Evolutionary conservation across 2,113 vertebrate species (phyloP).

Genomic region (Pitta sordida): DNA sequence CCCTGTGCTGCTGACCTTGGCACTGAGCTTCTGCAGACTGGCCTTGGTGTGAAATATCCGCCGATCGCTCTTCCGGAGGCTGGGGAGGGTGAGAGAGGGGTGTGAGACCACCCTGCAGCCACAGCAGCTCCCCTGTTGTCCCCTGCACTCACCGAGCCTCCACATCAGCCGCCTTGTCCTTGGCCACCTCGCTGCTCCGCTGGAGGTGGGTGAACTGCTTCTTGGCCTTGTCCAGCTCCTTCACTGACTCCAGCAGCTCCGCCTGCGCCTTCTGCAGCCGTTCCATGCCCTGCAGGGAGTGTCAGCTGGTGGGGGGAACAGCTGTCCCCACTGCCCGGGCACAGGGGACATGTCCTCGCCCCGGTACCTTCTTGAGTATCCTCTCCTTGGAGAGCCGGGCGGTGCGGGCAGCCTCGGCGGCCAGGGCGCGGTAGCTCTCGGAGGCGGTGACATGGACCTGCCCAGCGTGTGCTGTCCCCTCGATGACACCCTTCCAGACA

Average conservation of each 20-base stretch:
- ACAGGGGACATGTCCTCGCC: fast-evolving
- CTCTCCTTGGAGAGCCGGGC: constrained; percentile 81
- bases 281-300: constrained; percentile 73
- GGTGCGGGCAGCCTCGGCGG: constrained; percentile 66
- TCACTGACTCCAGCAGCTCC: constrained; percentile 81
- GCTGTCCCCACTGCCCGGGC: fast-evolving
- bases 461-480: constrained; percentile 74
- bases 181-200: constrained; percentile 75
- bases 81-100: neutral
- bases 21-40: constrained; percentile 82
- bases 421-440: constrained; percentile 76
- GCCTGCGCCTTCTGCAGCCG: constrained; percentile 79
- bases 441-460: constrained; percentile 72
- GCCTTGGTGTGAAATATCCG: constrained; percentile 86
- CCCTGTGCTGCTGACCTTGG: constrained; percentile 65
- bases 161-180: constrained; percentile 84
- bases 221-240: constrained; percentile 83
- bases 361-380: constrained; percentile 78
- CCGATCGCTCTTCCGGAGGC: constrained; percentile 82
- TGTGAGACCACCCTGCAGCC: fast-evolving
- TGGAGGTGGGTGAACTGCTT: constrained; percentile 83
- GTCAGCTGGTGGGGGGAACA: neutral
- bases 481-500: constrained; percentile 83
- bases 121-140: fast-evolving
- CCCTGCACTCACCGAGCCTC: constrained; percentile 74